phyloP scores from a whole-genome alignment of 1,140 invertebrate genomes.

The Pemphigus obesinymphae region DNA sequence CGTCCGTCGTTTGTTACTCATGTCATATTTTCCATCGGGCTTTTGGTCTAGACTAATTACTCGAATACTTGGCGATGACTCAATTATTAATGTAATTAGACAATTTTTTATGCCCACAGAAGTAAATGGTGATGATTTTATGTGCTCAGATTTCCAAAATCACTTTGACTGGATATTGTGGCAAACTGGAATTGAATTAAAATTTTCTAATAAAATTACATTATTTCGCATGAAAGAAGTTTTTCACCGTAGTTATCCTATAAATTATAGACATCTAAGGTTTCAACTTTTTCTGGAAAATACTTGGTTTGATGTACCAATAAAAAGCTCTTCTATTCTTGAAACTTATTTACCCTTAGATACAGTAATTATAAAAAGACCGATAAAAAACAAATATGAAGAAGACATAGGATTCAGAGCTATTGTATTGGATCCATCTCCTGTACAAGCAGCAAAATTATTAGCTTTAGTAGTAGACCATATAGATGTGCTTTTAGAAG shows the following conservation, averaged over 20 bases:
- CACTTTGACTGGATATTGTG: constrained; percentile 89
- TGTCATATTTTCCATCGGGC: constrained; percentile 96
- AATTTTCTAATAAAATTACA: constrained; percentile 67
- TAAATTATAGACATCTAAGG: constrained; percentile 50
- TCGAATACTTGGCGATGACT: constrained; percentile 83
- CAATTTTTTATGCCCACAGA: constrained; percentile 64
- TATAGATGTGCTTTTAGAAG: constrained; percentile 92
- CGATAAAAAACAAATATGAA: constrained; percentile 55
- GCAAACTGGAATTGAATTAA: constrained; percentile 88
- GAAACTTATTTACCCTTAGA: constrained; percentile 83
- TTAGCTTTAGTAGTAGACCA: constrained; percentile 91
- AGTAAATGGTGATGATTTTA: constrained; percentile 49
- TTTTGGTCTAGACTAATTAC: constrained; percentile 96
- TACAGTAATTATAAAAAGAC: constrained; percentile 65
- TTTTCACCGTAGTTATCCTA: constrained; percentile 58
- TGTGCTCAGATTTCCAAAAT: constrained; percentile 16
- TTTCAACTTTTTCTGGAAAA: constrained; percentile 70
- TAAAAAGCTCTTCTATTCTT: constrained; percentile 75
- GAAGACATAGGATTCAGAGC: constrained; percentile 62
- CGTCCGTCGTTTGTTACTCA: constrained; percentile 68
- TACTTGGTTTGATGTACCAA: constrained; percentile 76
- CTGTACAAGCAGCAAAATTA: constrained; percentile 76
- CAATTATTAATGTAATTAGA: constrained; percentile 74
- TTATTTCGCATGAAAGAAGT: constrained; percentile 82
- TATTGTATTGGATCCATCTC: constrained; percentile 66